Evolutionary conservation across 2,797 vertebrate genomes (phyloP).

Genomic region (Hylomyscus alleni): DNA sequence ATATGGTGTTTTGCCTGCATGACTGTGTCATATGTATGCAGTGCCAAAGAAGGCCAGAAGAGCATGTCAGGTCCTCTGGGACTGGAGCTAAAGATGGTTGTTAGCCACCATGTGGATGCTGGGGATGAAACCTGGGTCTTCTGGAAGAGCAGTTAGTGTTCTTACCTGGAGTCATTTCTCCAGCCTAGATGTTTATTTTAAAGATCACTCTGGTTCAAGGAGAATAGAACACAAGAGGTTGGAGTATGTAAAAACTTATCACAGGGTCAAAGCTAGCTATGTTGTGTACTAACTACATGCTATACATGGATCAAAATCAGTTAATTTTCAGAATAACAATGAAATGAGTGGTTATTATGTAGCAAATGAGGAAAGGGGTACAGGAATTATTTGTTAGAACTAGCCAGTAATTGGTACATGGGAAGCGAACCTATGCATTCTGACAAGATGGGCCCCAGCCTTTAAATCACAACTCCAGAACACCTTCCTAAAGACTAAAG

Average conservation of each 20-base stretch:
- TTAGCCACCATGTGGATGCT: not conserved
- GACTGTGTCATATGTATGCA: not conserved
- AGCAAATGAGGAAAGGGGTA: not conserved
- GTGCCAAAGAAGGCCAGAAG: not conserved
- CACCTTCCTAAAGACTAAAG: not conserved
- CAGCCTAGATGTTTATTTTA: not conserved
- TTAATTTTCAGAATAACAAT: not conserved
- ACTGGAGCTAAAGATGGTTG: not conserved
- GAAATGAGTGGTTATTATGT: not conserved
- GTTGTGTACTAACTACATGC: not conserved
- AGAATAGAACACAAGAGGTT: constrained; percentile 8
- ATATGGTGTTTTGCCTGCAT: not conserved
- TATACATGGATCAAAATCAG: not conserved
- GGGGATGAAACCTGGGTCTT: not conserved
- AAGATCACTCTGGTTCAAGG: not conserved
- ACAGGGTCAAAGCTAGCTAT: not conserved
- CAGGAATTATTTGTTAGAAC: not conserved
- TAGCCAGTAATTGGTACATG: not conserved
- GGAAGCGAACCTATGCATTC: not conserved
- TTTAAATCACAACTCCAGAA: not conserved
- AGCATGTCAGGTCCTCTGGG: not conserved
- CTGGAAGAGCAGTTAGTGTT: not conserved
- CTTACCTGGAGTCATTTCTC: not conserved
- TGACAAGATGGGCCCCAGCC: not conserved
- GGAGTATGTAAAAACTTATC: not conserved